Conservation (phyloP, 2,888 invertebrate genomes). For the Rhorus exstirpatorius region DNA sequence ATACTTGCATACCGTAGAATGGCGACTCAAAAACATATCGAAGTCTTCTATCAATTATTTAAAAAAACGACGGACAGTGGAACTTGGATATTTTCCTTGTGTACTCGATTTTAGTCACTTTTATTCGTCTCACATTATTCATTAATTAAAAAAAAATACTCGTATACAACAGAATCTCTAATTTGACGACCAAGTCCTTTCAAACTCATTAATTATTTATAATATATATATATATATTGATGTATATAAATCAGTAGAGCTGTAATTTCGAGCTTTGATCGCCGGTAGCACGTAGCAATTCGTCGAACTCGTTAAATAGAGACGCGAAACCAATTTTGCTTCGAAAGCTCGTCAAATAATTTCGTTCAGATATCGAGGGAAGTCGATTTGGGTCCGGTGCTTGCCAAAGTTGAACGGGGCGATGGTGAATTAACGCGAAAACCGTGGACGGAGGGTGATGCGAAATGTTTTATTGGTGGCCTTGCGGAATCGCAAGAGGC, state of each 20-base stretch:
- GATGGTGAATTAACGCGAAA: constrained; percentile 23
- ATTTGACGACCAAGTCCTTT: neutral
- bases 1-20: too few relatives aligned
- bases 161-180: neutral
- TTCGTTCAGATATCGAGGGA: constrained; percentile 32
- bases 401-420: constrained; percentile 5
- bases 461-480: constrained; percentile 63
- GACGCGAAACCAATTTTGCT: neutral
- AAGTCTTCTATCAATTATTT: neutral
- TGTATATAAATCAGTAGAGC: too few relatives aligned
- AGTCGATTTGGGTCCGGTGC: constrained; percentile 22
- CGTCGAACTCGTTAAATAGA: neutral
- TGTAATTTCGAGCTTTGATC: neutral
- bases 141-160: too few relatives aligned
- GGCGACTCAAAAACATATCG: too few relatives aligned
- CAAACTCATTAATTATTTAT: too few relatives aligned
- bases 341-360: constrained; percentile 24
- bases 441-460: constrained; percentile 15
- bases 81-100: too few relatives aligned
- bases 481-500: constrained; percentile 51
- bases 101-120: too few relatives aligned
- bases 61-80: neutral
- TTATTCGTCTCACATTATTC: too few relatives aligned
- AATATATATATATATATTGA: too few relatives aligned
- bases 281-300: neutral